Percentiles rank a stretch among this genome's conserved stretches.
Evolutionary conservation across 2,888 invertebrate species (phyloP).

Genomic region (Bruchidius siliquastri): DNA sequence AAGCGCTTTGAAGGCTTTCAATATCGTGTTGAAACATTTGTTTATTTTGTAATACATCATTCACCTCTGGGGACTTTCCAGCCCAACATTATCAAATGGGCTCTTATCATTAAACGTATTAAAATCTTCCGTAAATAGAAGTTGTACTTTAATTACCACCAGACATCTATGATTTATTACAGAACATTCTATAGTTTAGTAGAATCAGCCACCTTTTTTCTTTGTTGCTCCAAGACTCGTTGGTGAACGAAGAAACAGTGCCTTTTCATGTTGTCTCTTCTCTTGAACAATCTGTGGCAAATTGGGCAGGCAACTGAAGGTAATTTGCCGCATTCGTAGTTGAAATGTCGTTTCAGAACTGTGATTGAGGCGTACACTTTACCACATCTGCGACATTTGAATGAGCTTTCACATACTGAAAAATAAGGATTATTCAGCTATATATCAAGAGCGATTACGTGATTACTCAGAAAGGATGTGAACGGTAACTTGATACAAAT

Average conservation of each 20-base stretch:
- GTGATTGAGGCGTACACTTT: constrained; percentile 12
- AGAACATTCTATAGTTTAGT: no score
- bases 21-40: no score
- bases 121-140: no score
- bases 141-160: no score
- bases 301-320: constrained; percentile 31
- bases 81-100: no score
- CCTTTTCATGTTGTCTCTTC: constrained; percentile 13
- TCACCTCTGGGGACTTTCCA: no score
- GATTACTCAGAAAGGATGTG: no score
- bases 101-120: no score
- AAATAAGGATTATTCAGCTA: background rate
- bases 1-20: no score
- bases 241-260: constrained; percentile 6
- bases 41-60: no score
- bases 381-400: constrained; percentile 13
- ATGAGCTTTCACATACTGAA: background rate
- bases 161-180: no score
- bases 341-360: constrained; percentile 15
- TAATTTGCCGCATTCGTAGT: constrained; percentile 18
- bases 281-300: constrained; percentile 18
- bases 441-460: background rate
- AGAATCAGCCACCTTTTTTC: background rate
- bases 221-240: background rate
- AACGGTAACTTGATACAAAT: no score